Evolutionary conservation across 2,888 invertebrate species (phyloP), one percentile per base, ranked within the genome.

Genomic region (Temnothorax ravouxi): DNA sequence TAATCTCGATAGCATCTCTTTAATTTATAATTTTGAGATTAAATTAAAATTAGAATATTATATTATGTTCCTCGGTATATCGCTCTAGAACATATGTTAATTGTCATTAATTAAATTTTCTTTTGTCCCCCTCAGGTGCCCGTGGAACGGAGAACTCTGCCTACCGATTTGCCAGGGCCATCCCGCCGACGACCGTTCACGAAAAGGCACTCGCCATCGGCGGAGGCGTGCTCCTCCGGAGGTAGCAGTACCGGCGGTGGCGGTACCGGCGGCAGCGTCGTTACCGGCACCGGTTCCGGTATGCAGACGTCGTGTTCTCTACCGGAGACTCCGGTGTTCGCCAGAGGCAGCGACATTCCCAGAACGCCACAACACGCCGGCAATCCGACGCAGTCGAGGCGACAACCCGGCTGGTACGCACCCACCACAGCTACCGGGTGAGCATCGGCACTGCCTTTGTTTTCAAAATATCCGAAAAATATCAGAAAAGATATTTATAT

Each of bases 251-350:
- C 29, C 2, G 97, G 97, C 8, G 97, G 97, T 87, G 97, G 97
- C 94, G 97, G 97, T 25, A 86, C 97, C 95, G 79, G 74, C 0
- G 97, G 11, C 18, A 92, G 97, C 6, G 86, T 94, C 90, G 87
- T 75, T 89, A 89, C 94, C 90, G 87, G 83, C 89, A 90, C 94
- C 89, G 94, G 94, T 54, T 95, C 87, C 93, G 95, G 95, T 82
- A 95, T 98, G 94, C 98, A 98, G 95, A 98, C 98, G 4, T 98
- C 98, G 0, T 98, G 98, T 90, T 98, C 98, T 92, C 95, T 98
- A 84, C 98, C 98, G n/a, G 98, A 98, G 95, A 98, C 98, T 1
- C 98, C 98, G 0, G 98, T 98, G 86, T 98, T 98, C 94, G 97
- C 98, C 4, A 96, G 98, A 89, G 97, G 97, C 82, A 94, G 97